A percentile compares a stretch with the other conserved stretches of the same genome.
Conservation (phyloP, 2,888 invertebrate species). For the Ptychoptera contaminata region DNA sequence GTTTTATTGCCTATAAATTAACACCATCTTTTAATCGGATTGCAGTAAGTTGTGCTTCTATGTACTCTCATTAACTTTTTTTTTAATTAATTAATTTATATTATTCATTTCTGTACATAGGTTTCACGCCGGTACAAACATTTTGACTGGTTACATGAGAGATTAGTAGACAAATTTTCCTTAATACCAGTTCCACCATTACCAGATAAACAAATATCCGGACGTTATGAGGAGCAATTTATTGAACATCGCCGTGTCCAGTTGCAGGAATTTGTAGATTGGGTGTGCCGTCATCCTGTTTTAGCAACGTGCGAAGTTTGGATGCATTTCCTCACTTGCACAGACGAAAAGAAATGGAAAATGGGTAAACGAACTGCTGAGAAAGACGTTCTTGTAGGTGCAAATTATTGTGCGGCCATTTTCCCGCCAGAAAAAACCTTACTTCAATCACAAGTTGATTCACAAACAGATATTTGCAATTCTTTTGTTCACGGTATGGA, state of each 20-base stretch:
- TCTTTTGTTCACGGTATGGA: conserved; percentile 77
- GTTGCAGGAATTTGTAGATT: conserved; percentile 90
- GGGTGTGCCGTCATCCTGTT: conserved; percentile 93
- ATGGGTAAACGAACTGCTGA: conserved; percentile 90
- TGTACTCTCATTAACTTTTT: neutral
- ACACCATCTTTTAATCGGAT: conserved; percentile 90
- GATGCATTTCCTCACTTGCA: conserved; percentile 94
- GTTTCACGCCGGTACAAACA: conserved; percentile 87
- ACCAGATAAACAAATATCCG: conserved; percentile 96
- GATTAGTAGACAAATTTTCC: conserved; percentile 85
- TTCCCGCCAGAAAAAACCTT: conserved; percentile 69
- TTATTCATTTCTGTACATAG: conserved; percentile 13
- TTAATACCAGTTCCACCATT: conserved; percentile 91
- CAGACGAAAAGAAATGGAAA: conserved; percentile 96
- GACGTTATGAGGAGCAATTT: conserved; percentile 92
- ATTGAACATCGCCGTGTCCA: conserved; percentile 89
- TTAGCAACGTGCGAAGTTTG: conserved; percentile 83
- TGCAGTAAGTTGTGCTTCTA: conserved; percentile 44
- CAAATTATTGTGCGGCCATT: conserved; percentile 80
- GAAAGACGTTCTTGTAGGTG: conserved; percentile 78
- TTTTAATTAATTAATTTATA: neutral
- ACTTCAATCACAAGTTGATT: conserved; percentile 57
- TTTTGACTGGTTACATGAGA: conserved; percentile 96
- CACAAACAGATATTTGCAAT: conserved; percentile 67
- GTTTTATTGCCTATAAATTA: conserved; percentile 91